Evolutionary conservation across 2,797 vertebrate genomes (phyloP).

Genomic region (Ataeniobius toweri): DNA sequence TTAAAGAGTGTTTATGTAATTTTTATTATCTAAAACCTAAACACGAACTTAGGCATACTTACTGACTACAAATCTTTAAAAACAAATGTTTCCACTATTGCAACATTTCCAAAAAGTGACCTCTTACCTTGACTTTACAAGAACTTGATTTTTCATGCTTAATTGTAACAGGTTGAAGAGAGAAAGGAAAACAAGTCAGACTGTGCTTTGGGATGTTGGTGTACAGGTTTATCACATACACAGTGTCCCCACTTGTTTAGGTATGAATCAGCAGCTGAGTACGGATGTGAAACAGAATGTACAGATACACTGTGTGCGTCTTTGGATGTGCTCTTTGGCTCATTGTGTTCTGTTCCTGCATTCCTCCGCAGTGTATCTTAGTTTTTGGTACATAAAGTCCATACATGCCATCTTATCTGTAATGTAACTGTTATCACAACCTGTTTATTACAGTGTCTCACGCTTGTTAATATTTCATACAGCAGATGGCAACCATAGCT

Average conservation of each 20-base stretch:
- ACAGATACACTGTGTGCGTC: slow-evolving; percentile 60
- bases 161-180: neutral
- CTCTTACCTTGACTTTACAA: slow-evolving; percentile 7
- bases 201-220: slow-evolving; percentile 28
- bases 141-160: neutral
- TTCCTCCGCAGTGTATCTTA: slow-evolving; percentile 62
- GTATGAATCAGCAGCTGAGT: slow-evolving; percentile 63
- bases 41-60: slow-evolving; percentile 4
- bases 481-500: slow-evolving; percentile 1
- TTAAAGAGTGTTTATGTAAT: neutral
- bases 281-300: slow-evolving; percentile 65
- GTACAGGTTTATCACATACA: slow-evolving; percentile 21
- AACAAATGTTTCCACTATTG: neutral
- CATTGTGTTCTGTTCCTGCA: slow-evolving; percentile 68
- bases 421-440: slow-evolving; percentile 18
- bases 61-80: neutral
- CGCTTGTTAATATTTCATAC: neutral
- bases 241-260: slow-evolving; percentile 50
- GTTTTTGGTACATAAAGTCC: slow-evolving; percentile 41
- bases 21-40: neutral
- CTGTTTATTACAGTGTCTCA: slow-evolving; percentile 2
- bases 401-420: slow-evolving; percentile 39
- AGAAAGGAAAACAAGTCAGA: slow-evolving; percentile 15
- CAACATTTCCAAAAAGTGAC: slow-evolving; percentile 7
- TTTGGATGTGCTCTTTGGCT: slow-evolving; percentile 58